Evolutionary conservation across 2,113 vertebrate species (phyloP), one percentile per base, ranked within the genome.

Genomic region (Condylura cristata): DNA sequence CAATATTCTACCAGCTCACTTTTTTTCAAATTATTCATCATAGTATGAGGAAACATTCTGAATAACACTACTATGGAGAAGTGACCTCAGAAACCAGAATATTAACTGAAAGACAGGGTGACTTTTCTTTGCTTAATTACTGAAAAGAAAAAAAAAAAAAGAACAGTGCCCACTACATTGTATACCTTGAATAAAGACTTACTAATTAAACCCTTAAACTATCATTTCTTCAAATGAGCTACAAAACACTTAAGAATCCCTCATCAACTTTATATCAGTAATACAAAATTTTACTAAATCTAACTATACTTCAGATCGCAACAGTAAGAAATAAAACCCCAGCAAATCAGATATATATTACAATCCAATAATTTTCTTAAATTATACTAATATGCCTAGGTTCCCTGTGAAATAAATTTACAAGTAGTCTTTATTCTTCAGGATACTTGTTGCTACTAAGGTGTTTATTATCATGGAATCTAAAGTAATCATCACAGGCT

Each of bases 341-440:
- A 94, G 34, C 28, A 75, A 76, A 60, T 82, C 53, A 91, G 71
- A 93, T 68, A 88, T 39, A 68, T 68, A 76, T 46, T 56, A 95
- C 6, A 89, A 95, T 56, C 8, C 41, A 79, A 26, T 68, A 65
- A 65, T 28, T 83, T 51, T 85, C 90, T 14, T 44, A 32, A 34
- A 91, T 65, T 85, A 30, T 32, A 61, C 16, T 5, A 28, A 28
- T 28, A 89, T 11, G 72, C 22, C 44, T 44, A 90, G 17, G 6
- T 56, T 56, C 24, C 32, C 39, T 26, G 90, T 84, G 11, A 86
- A 93, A 37, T 17, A n/a, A 93, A 79, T 76, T 83, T 48, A 58
- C 20, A 81, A 66, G 76, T 79, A 74, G 20, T 79, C 16, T n/a
- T 68, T 48, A 13, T 86, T 95, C 76, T 85, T 58, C 6, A 22